Conservation (phyloP, 2,888 invertebrate genomes). For the Balanococcus diminutus region DNA sequence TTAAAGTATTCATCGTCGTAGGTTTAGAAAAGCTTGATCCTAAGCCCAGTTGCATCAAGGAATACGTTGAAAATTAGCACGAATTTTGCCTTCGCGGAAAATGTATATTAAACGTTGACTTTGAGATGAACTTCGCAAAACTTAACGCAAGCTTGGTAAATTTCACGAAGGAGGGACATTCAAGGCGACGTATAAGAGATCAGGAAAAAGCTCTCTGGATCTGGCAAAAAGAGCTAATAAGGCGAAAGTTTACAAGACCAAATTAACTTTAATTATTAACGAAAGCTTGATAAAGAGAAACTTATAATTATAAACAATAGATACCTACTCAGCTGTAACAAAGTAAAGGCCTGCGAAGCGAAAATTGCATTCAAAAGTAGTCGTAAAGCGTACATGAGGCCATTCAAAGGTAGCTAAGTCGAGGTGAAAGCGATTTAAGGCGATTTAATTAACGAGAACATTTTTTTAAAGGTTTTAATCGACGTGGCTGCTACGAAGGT, state of each 20-base stretch:
- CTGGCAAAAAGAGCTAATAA: constrained; percentile 28
- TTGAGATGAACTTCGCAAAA: not conserved
- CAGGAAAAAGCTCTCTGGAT: constrained; percentile 12
- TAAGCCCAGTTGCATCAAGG: not conserved
- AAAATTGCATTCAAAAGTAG: constrained; percentile 13
- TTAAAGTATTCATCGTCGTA: not conserved
- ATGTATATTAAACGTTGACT: not conserved
- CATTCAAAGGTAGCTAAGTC: not conserved
- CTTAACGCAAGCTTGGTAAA: not conserved
- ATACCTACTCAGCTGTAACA: constrained; percentile 31
- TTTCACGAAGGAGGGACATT: not conserved
- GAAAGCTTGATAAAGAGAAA: constrained; percentile 6
- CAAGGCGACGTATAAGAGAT: not conserved
- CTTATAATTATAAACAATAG: constrained; percentile 44
- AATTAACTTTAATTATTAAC: constrained; percentile 48
- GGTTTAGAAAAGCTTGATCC: not conserved
- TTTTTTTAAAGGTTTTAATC: not conserved
- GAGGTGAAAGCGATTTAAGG: not conserved
- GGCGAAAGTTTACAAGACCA: constrained; percentile 6
- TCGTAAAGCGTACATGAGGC: not conserved
- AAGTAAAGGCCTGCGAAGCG: not conserved
- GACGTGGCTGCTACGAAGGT: not conserved
- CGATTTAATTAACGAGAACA: not conserved
- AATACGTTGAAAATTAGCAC: not conserved
- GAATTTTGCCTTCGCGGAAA: not conserved